Percentiles rank a stretch among this genome's conserved stretches.
Evolutionary conservation across 1,140 invertebrate species (phyloP).

Genomic region (Zeugodacus cucurbitae): DNA sequence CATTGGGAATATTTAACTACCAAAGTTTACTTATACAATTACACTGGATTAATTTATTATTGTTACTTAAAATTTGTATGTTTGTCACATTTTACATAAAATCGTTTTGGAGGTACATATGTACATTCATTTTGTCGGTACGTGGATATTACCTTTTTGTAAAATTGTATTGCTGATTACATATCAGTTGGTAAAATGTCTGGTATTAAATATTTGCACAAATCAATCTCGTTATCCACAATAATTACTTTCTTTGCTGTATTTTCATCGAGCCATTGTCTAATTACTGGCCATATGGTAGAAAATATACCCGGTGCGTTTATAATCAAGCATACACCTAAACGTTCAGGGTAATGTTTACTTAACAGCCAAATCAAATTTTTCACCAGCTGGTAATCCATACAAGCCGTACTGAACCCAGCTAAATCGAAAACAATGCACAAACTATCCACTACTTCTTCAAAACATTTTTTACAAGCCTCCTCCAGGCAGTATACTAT

Average conservation of each 20-base stretch:
- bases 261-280: constrained; percentile 81
- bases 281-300: constrained; percentile 79
- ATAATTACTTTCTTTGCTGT: constrained; percentile 80
- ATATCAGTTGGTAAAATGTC: constrained; percentile 79
- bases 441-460: constrained; percentile 81
- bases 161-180: constrained; percentile 58
- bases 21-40: background rate
- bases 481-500: constrained; percentile 81
- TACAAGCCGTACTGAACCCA: constrained; percentile 77
- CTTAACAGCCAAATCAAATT: constrained; percentile 81
- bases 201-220: constrained; percentile 79
- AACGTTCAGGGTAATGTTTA: constrained; percentile 79
- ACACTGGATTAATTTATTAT: background rate
- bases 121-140: background rate
- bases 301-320: constrained; percentile 78
- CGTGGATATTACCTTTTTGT: background rate
- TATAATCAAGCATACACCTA: constrained; percentile 78
- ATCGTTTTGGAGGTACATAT: background rate
- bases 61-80: background rate
- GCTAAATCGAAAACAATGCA: constrained; percentile 82
- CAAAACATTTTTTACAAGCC: constrained; percentile 80
- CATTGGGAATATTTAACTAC: background rate
- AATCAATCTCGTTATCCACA: constrained; percentile 74
- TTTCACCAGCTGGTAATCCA: constrained; percentile 82
- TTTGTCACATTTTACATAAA: background rate